These are phyloP conservation scores for Heptranchias perlo DNA, from an alignment of 2,113 vertebrate genomes.

Conservation along the genomic window DNA sequence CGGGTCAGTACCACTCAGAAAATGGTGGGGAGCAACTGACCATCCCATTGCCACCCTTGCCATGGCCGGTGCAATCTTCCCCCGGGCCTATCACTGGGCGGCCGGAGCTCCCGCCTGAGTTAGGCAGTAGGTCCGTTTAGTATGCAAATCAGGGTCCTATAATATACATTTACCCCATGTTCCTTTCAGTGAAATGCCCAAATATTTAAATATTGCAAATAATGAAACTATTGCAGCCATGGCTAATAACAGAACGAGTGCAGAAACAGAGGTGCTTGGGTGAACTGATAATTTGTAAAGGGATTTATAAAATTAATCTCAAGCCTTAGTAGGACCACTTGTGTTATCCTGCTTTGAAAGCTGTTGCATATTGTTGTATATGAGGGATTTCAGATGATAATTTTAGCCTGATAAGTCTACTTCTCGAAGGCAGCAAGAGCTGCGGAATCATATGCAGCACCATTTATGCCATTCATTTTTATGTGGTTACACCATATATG, in stretches of 20 bases:
- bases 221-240: too few species aligned
- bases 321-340: neutral
- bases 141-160: too few species aligned
- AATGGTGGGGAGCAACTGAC: too few species aligned
- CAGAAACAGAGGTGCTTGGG: neutral
- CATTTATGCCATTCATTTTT: neutral
- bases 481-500: neutral
- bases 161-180: too few species aligned
- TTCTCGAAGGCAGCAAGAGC: neutral
- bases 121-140: too few species aligned
- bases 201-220: too few species aligned
- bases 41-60: too few species aligned
- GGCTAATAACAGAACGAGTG: neutral
- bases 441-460: neutral
- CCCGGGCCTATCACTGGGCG: too few species aligned
- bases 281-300: constrained; percentile 10
- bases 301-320: neutral
- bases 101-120: too few species aligned
- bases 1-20: too few species aligned
- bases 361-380: neutral
- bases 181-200: too few species aligned
- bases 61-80: too few species aligned
- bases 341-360: neutral
- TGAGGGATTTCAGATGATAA: constrained; percentile 4
- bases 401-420: neutral